Conservation (phyloP, 2,797 vertebrate genomes). For the Eremophila alpestris region DNA sequence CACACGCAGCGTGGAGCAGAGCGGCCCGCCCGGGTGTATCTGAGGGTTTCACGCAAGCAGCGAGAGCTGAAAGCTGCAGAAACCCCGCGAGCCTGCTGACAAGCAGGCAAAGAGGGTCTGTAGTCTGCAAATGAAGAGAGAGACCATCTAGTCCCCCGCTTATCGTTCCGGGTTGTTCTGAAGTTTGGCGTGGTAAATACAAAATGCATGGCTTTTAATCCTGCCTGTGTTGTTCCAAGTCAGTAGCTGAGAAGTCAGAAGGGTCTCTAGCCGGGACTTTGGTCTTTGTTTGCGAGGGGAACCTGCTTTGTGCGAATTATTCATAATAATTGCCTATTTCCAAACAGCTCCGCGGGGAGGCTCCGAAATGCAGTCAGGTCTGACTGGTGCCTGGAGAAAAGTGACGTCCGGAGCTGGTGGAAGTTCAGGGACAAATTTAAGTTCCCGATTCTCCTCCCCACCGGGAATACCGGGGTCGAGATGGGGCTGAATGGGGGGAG, state of each 20-base stretch:
- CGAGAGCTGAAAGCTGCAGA: background rate
- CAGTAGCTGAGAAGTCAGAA: background rate
- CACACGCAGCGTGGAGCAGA: background rate
- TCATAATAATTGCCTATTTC: slow-evolving; percentile 11
- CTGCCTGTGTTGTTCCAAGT: background rate
- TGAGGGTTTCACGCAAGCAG: background rate
- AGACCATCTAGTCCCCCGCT: background rate
- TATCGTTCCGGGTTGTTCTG: background rate
- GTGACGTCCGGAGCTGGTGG: background rate
- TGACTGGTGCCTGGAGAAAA: background rate
- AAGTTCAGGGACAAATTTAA: background rate
- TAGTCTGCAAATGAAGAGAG: background rate
- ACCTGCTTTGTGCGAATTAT: slow-evolving; percentile 13
- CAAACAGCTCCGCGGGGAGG: slow-evolving; percentile 37
- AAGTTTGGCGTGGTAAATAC: background rate
- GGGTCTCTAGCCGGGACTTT: background rate
- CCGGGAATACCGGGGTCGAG: background rate
- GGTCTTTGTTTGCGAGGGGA: background rate
- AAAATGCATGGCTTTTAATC: background rate
- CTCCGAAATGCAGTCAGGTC: slow-evolving; percentile 12
- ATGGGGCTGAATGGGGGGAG: rapidly evolving
- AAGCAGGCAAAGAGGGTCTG: background rate
- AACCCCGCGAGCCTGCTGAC: background rate
- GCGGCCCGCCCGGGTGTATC: rapidly evolving
- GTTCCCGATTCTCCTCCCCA: background rate